Percentiles rank a stretch among this genome's conserved stretches.
These are phyloP conservation scores for Diorhabda carinulata DNA, from an alignment of 1,140 invertebrate genomes.

Conservation along the genomic window DNA sequence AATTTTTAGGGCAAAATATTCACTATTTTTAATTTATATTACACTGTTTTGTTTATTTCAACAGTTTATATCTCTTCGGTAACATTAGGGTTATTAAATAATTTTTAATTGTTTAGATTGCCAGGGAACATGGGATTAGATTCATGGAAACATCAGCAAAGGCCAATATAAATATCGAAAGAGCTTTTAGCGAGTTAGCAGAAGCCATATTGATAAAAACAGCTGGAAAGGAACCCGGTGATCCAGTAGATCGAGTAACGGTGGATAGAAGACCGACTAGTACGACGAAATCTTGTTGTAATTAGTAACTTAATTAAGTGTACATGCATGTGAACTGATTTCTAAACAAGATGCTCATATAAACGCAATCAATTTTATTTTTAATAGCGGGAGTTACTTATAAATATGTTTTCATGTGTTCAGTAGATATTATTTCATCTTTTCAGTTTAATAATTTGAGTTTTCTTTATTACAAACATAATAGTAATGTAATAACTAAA, in stretches of 20 bases:
- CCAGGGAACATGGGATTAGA: slow-evolving; percentile 93
- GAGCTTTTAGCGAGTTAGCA: slow-evolving; percentile 94
- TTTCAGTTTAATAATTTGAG: too few species aligned
- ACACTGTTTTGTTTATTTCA: too few species aligned
- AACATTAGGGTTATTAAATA: too few species aligned
- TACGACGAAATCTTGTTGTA: slow-evolving; percentile 45
- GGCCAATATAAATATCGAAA: slow-evolving; percentile 96
- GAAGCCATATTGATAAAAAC: slow-evolving; percentile 93
- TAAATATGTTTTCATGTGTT: not conserved
- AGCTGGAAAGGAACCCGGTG: slow-evolving; percentile 61
- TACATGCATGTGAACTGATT: slow-evolving; percentile 21
- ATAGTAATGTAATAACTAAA: too few species aligned
- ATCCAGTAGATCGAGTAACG: slow-evolving; percentile 63
- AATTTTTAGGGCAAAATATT: too few species aligned
- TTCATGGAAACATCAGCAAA: slow-evolving; percentile 99
- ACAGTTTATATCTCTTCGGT: too few species aligned
- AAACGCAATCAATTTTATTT: not conserved
- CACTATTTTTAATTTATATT: too few species aligned
- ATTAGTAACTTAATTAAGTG: slow-evolving; percentile 26
- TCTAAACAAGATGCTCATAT: slow-evolving; percentile 18
- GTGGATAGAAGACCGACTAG: slow-evolving; percentile 57
- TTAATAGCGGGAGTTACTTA: not conserved
- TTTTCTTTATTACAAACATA: too few species aligned
- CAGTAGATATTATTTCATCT: not conserved
- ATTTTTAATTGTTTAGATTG: slow-evolving; percentile 66